Conservation (phyloP, 2,797 vertebrate genomes). For the Pempheris klunzingeri region DNA sequence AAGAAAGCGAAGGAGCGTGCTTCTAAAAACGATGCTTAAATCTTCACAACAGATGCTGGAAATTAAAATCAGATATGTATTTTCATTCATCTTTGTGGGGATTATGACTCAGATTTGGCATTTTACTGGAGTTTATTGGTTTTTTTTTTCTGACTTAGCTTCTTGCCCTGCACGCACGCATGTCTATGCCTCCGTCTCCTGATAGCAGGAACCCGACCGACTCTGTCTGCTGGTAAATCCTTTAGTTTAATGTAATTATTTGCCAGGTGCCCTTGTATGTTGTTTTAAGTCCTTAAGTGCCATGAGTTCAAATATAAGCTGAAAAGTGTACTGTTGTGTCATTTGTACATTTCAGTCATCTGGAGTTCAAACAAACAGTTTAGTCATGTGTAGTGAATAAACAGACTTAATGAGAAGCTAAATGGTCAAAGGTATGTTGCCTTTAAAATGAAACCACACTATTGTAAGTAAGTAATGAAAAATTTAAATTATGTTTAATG, state of each 20-base stretch:
- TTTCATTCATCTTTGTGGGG: conserved; percentile 1
- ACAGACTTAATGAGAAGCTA: background rate
- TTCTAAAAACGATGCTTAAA: background rate
- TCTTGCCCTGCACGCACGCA: background rate
- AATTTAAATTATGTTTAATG: too few species aligned
- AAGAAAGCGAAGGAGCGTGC: background rate
- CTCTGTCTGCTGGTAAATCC: too few species aligned
- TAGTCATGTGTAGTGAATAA: background rate
- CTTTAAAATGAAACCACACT: conserved; percentile 14
- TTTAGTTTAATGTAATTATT: background rate
- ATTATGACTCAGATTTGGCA: background rate
- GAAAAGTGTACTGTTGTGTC: background rate
- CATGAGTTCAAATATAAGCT: background rate
- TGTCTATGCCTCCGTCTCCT: background rate
- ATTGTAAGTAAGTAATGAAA: background rate
- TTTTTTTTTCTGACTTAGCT: background rate
- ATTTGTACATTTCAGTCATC: background rate
- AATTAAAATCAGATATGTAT: background rate
- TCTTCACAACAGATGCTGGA: background rate
- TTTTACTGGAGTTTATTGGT: conserved; percentile 1
- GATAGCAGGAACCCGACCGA: background rate
- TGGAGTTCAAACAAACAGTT: background rate
- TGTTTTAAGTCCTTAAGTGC: background rate
- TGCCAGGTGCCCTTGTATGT: background rate
- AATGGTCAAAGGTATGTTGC: background rate